Percentiles rank a stretch among this genome's conserved stretches.
Conservation (phyloP, 1,140 invertebrate species). For the Medauroidea extradentata region DNA sequence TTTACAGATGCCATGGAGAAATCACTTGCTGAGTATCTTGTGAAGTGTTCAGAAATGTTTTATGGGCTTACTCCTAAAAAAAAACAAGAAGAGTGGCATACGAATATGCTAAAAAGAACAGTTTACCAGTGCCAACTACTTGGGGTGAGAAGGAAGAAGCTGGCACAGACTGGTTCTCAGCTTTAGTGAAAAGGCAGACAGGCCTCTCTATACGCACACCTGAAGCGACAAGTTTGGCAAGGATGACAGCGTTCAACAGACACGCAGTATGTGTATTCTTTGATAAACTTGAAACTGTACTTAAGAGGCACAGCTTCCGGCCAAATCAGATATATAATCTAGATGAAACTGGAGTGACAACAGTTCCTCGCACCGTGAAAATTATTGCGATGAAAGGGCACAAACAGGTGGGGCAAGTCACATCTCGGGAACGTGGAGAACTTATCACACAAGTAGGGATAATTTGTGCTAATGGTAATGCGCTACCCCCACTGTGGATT, state of each 20-base stretch:
- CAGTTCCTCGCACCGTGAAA: constrained; percentile 32
- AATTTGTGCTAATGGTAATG: constrained; percentile 39
- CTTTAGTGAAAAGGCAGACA: constrained; percentile 35
- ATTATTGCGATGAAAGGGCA: constrained; percentile 23
- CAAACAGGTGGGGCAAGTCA: constrained; percentile 26
- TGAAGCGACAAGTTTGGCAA: constrained; percentile 37
- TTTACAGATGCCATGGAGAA: no score
- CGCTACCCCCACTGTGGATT: constrained; percentile 42
- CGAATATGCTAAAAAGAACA: constrained; percentile 23
- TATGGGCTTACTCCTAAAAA: constrained; percentile 28
- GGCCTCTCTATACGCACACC: constrained; percentile 36
- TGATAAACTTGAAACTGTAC: background rate
- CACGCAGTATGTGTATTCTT: constrained; percentile 25
- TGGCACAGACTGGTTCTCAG: constrained; percentile 37
- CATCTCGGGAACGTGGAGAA: constrained; percentile 33
- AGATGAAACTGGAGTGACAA: constrained; percentile 40
- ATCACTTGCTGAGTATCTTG: no score
- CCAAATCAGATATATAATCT: constrained; percentile 34
- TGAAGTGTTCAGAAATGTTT: constrained; percentile 12
- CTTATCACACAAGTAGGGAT: constrained; percentile 9
- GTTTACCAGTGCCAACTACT: constrained; percentile 20
- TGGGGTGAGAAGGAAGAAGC: constrained; percentile 35
- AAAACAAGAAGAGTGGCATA: constrained; percentile 23
- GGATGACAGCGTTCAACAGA: constrained; percentile 38
- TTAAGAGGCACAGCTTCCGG: no score